Percentiles rank a stretch among this genome's conserved stretches.
phyloP scores from a whole-genome alignment of 2,888 invertebrate species.

The Liopterus haemorrhoidalis region DNA sequence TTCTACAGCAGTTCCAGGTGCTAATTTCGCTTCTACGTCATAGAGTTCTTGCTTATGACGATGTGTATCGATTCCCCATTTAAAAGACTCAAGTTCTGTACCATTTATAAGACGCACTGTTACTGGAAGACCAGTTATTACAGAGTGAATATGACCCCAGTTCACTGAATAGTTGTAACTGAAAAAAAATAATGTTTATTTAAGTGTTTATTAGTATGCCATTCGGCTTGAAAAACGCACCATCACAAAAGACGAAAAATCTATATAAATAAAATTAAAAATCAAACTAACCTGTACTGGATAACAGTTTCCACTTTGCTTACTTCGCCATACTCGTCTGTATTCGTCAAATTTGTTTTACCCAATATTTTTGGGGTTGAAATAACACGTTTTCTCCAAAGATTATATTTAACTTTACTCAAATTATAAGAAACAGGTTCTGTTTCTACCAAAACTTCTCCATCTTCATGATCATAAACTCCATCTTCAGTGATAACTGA shows the following conservation, averaged over 20 bases:
- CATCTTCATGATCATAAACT: constrained; percentile 56
- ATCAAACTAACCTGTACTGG: too few relatives aligned
- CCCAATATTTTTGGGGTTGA: constrained; percentile 50
- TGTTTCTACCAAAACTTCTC: constrained; percentile 73
- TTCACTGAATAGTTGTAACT: constrained; percentile 11
- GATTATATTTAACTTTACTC: constrained; percentile 56
- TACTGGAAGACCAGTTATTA: constrained; percentile 64
- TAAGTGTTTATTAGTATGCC: too few relatives aligned
- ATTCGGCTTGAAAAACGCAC: too few relatives aligned
- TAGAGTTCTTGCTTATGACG: constrained; percentile 50
- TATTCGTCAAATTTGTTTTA: constrained; percentile 45
- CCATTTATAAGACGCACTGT: constrained; percentile 57
- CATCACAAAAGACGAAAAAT: too few relatives aligned
- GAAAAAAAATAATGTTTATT: too few relatives aligned
- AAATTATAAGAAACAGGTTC: constrained; percentile 75
- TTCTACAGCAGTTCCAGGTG: constrained; percentile 75
- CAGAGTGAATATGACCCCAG: constrained; percentile 74
- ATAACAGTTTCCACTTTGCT: constrained; percentile 67
- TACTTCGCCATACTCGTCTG: constrained; percentile 43
- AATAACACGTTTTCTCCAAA: constrained; percentile 49
- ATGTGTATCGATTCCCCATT: constrained; percentile 56
- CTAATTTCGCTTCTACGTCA: constrained; percentile 54
- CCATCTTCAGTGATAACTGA: constrained; percentile 60
- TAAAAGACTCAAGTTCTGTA: constrained; percentile 53
- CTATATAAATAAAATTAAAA: too few relatives aligned